Conservation (phyloP, 2,797 vertebrate species). For the Ptychobarbus kaznakovi region DNA sequence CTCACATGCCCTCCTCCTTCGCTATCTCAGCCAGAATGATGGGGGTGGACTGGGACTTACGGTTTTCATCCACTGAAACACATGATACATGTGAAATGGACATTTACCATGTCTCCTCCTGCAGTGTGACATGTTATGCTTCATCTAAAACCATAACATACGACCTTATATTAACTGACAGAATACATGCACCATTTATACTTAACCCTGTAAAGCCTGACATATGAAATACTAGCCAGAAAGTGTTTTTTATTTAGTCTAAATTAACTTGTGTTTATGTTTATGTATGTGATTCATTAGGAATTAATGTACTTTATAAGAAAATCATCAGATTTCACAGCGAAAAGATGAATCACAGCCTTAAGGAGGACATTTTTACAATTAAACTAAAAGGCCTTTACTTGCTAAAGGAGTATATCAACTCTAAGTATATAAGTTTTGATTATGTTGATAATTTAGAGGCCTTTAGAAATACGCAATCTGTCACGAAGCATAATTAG, state of each 20-base stretch:
- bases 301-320: neutral
- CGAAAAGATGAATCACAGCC: neutral
- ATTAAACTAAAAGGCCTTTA: neutral
- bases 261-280: neutral
- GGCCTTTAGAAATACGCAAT: neutral
- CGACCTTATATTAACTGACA: neutral
- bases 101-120: neutral
- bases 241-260: too few relatives aligned
- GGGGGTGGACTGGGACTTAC: constrained; percentile 78
- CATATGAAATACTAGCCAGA: neutral
- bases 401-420: neutral
- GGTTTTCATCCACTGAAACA: constrained; percentile 80
- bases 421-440: neutral
- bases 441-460: neutral
- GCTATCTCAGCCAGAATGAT: constrained; percentile 81
- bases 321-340: neutral
- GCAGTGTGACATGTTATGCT: neutral
- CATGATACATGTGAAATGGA: neutral
- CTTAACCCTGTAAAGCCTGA: neutral
- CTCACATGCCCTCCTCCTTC: constrained; percentile 85
- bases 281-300: neutral
- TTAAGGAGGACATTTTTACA: neutral
- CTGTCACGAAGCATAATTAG: neutral
- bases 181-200: neutral
- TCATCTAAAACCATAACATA: neutral